These are phyloP conservation scores for Halocaridina rubra DNA, from an alignment of 2,888 invertebrate species.

Conservation along the genomic window DNA sequence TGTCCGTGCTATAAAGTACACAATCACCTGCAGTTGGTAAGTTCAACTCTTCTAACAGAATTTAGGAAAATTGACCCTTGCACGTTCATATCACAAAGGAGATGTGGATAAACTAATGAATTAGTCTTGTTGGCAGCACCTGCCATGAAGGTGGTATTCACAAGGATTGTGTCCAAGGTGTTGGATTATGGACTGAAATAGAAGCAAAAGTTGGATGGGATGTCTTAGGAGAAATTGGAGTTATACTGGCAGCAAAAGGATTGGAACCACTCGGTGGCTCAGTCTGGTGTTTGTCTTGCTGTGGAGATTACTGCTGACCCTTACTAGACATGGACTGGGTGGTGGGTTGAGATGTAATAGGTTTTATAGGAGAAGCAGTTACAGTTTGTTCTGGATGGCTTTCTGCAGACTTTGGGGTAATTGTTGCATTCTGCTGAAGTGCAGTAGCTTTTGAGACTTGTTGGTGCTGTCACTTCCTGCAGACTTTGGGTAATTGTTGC, in stretches of 20 bases:
- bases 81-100: too few relatives aligned
- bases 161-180: background rate
- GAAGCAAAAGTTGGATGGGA: background rate
- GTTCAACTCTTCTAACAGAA: too few relatives aligned
- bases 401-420: constrained; percentile 24
- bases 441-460: constrained; percentile 31
- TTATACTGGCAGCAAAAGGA: constrained; percentile 30
- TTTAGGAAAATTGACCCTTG: too few relatives aligned
- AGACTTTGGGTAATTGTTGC: constrained; percentile 30
- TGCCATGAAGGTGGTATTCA: background rate
- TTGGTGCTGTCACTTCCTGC: too few relatives aligned
- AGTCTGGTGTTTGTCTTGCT: background rate
- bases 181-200: background rate
- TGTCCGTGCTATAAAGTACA: too few relatives aligned
- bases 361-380: constrained; percentile 5
- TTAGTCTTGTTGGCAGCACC: constrained; percentile 11
- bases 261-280: constrained; percentile 27
- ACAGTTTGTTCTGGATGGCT: constrained; percentile 9
- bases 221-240: background rate
- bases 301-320: constrained; percentile 4
- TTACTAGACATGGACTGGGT: background rate
- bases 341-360: too few relatives aligned
- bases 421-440: constrained; percentile 32
- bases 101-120: too few relatives aligned
- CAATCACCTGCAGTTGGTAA: too few relatives aligned